Conservation (phyloP, 2,113 vertebrate genomes). For the Gorilla gorilla region DNA sequence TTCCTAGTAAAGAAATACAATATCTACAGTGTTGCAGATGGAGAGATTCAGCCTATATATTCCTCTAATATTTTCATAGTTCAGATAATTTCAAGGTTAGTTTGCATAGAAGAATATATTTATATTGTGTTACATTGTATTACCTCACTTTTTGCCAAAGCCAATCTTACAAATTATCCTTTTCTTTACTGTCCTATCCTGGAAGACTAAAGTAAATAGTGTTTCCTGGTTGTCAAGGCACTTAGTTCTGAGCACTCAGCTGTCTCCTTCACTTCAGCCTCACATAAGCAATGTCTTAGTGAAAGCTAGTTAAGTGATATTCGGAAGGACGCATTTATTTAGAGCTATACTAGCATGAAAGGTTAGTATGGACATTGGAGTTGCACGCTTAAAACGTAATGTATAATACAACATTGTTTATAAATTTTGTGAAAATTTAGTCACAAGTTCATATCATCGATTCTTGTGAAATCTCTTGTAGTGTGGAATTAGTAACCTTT, state of each 20-base stretch:
- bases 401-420: not conserved
- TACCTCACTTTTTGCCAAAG: not conserved
- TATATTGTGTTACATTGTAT: not conserved
- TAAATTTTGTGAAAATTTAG: not conserved
- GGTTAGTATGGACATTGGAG: not conserved
- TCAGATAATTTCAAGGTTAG: not conserved
- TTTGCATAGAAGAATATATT: not conserved
- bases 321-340: not conserved
- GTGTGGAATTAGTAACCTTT: not conserved
- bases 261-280: not conserved
- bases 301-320: not conserved
- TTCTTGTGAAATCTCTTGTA: not conserved
- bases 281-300: not conserved
- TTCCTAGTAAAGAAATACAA: not conserved
- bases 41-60: rapidly evolving
- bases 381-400: not conserved
- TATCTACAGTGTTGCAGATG: not conserved
- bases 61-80: not conserved
- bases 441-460: not conserved
- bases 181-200: not conserved
- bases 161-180: not conserved
- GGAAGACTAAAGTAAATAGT: not conserved
- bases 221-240: not conserved
- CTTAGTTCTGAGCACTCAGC: not conserved
- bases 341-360: not conserved